Conservation (phyloP, 2,888 invertebrate genomes). For the Eumerus sabulonum region DNA sequence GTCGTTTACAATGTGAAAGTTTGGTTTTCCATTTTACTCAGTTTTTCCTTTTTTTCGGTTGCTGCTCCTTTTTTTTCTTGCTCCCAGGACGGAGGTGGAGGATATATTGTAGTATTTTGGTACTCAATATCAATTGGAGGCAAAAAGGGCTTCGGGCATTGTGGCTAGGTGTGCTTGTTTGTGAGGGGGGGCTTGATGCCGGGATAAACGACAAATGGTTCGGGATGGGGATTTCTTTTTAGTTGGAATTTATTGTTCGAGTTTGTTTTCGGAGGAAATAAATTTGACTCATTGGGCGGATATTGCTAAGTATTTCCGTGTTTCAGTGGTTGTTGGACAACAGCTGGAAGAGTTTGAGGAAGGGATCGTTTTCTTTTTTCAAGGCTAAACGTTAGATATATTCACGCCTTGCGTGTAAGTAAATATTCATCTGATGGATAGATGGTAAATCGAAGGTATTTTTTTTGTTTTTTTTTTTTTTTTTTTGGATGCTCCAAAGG, state of each 20-base stretch:
- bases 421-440: too few species aligned
- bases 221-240: constrained; percentile 25
- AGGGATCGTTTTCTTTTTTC: too few species aligned
- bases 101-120: constrained; percentile 28
- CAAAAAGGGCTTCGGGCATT: too few species aligned
- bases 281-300: neutral
- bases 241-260: constrained; percentile 54
- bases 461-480: too few species aligned
- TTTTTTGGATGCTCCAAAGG: too few species aligned
- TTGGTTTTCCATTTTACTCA: constrained; percentile 22
- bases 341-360: too few species aligned
- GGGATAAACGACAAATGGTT: constrained; percentile 27
- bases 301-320: neutral
- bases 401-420: too few species aligned
- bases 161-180: too few species aligned
- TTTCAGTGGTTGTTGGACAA: too few species aligned
- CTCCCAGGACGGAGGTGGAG: neutral
- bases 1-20: constrained; percentile 63
- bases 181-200: neutral
- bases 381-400: too few species aligned
- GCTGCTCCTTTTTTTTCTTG: constrained; percentile 5
- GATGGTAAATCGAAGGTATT: too few species aligned
- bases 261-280: constrained; percentile 39
- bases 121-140: constrained; percentile 65
- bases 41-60: constrained; percentile 6